Evolutionary conservation across 1,140 invertebrate species (phyloP).

Genomic region (Laodelphax striatellus): DNA sequence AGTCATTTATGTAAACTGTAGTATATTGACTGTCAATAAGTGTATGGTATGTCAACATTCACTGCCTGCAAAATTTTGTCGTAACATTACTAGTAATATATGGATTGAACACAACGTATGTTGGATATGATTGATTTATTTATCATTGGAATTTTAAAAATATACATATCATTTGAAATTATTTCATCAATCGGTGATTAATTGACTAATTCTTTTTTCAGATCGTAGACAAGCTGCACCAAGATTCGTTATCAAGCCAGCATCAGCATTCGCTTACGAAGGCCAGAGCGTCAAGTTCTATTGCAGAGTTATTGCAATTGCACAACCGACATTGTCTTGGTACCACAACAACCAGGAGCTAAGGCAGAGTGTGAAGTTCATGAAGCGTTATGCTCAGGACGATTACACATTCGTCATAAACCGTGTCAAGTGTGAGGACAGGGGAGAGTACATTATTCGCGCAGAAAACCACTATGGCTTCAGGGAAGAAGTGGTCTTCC

Average conservation of each 20-base stretch:
- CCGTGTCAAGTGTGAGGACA: slow-evolving; percentile 84
- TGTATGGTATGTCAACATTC: no score
- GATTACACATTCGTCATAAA: slow-evolving; percentile 98
- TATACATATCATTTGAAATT: no score
- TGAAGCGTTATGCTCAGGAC: slow-evolving; percentile 93
- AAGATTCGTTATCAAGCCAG: slow-evolving; percentile 92
- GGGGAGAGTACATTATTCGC: slow-evolving; percentile 93
- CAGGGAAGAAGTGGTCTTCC: slow-evolving; percentile 90
- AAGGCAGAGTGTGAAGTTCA: slow-evolving; percentile 96
- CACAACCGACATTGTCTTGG: slow-evolving; percentile 92
- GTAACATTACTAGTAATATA: no score
- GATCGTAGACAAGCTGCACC: slow-evolving; percentile 95
- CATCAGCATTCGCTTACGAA: slow-evolving; percentile 90
- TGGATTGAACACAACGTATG: no score
- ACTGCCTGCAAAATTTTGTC: no score
- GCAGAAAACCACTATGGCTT: slow-evolving; percentile 97
- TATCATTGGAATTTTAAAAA: no score
- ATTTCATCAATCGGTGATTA: no score
- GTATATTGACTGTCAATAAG: no score
- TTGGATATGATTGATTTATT: no score
- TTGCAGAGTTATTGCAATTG: slow-evolving; percentile 89
- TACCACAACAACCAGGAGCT: slow-evolving; percentile 85
- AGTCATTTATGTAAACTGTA: no score
- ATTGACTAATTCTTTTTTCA: slow-evolving; percentile 28
- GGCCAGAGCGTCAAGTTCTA: slow-evolving; percentile 96